Base-by-base conservation (phyloP, 2,113 vertebrate species). In the Triplophysa rosa region DNA sequence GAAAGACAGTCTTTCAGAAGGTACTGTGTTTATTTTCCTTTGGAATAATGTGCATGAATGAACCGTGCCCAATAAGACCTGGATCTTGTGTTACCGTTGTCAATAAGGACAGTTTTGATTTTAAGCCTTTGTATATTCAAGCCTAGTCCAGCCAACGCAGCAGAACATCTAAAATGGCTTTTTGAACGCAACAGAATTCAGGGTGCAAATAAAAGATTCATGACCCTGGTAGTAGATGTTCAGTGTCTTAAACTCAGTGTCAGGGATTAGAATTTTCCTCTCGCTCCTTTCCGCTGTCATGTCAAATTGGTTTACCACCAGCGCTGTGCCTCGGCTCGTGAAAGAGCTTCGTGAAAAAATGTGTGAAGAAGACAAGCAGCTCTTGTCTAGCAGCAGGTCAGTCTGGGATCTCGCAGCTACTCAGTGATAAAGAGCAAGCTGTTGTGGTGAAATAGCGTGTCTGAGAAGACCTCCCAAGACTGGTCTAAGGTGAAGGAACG, bases 381-480 rank as follows among this genome's bases (percentile, higher is more conserved):
- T 79, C 23, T 52, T 76, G 62, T 67, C 66, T 68, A 52, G 67
- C 47, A 68, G 40, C 26, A 58, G 81, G 71, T 64, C 62, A 64
- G 67, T 33, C 9, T 21, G 72, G 16, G 49, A 71, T 47, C 49
- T 58, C 80, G 61, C n/a, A 52, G 42, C 40, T 64, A 52, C 61
- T 13, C 16, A 29, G 33, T 37, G 59, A 62, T 23, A 63, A 23
- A 47, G 6, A 76, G 54, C 45, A 76, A 64, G 73, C 47, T 17
- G 64, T 76, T 65, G 61, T 65, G 73, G 62, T 76, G 61, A 76
- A 76, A 76, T 64, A 76, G 73, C 40, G 49, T 76, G 24, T 37
- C 62, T 49, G 68, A 71, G 19, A 75, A 26, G 23, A 47, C 16
- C 47, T 76, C 26, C 45, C 23, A 49, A 4, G 23, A 37, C 42